Conservation (phyloP, 2,888 invertebrate genomes). For the Syritta pipiens region DNA sequence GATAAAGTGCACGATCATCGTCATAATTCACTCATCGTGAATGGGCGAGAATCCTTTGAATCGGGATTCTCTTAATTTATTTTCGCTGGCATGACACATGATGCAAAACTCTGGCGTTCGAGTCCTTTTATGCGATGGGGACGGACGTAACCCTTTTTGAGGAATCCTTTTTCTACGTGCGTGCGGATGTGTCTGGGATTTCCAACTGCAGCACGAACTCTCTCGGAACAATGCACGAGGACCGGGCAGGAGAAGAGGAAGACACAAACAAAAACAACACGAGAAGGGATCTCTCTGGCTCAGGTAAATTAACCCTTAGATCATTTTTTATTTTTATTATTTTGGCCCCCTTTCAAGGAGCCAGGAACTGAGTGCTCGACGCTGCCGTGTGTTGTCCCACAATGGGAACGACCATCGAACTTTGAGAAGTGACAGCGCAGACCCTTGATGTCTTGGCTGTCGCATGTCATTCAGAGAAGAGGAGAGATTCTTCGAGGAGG, state of each 20-base stretch:
- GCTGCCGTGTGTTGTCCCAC: slow-evolving; percentile 56
- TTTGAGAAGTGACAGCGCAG: slow-evolving; percentile 56
- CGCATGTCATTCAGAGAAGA: slow-evolving; percentile 67
- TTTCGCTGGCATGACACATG: slow-evolving; percentile 66
- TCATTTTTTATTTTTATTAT: slow-evolving; percentile 29
- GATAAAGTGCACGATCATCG: slow-evolving; percentile 67
- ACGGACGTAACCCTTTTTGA: slow-evolving; percentile 60
- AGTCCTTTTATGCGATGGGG: slow-evolving; percentile 35
- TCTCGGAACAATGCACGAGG: slow-evolving; percentile 59
- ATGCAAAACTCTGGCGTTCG: slow-evolving; percentile 55
- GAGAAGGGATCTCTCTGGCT: slow-evolving; percentile 46
- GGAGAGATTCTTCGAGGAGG: slow-evolving; percentile 38
- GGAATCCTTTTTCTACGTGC: slow-evolving; percentile 15
- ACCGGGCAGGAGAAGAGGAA: not conserved
- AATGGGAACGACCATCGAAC: slow-evolving; percentile 28
- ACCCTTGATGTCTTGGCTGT: slow-evolving; percentile 68
- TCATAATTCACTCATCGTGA: slow-evolving; percentile 67
- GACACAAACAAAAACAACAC: slow-evolving; percentile 16
- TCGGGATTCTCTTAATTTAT: slow-evolving; percentile 64
- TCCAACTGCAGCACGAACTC: slow-evolving; percentile 64
- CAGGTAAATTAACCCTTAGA: slow-evolving; percentile 68
- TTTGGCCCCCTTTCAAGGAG: slow-evolving; percentile 52
- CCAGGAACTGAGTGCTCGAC: slow-evolving; percentile 45
- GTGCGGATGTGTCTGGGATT: not conserved
- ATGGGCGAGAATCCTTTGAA: slow-evolving; percentile 62